Conservation (phyloP, 2,888 invertebrate species). For the Athalia cordata region DNA sequence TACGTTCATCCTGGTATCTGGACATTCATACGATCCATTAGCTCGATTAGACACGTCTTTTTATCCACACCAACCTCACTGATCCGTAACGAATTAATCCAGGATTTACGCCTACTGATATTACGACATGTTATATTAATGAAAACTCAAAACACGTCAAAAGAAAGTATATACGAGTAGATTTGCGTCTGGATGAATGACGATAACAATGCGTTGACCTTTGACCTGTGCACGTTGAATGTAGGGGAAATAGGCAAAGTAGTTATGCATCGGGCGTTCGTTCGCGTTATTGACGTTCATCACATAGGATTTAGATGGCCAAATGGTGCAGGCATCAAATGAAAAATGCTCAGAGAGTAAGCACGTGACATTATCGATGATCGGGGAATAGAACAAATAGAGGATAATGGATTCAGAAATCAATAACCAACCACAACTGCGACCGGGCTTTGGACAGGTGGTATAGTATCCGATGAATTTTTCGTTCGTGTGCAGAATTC, state of each 20-base stretch:
- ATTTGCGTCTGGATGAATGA: too few species aligned
- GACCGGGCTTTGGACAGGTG: neutral
- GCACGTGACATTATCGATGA: conserved; percentile 25
- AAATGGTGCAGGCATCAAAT: conserved; percentile 24
- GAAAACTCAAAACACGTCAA: too few species aligned
- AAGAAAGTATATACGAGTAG: too few species aligned
- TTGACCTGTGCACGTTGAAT: too few species aligned
- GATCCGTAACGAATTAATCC: neutral
- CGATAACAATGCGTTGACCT: too few species aligned
- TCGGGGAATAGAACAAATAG: conserved; percentile 8
- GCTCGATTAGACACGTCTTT: conserved; percentile 18
- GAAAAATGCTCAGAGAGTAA: conserved; percentile 36
- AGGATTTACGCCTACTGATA: too few species aligned
- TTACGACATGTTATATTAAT: too few species aligned
- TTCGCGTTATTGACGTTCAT: conserved; percentile 19
- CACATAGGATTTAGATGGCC: neutral
- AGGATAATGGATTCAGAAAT: neutral
- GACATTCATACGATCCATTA: conserved; percentile 24
- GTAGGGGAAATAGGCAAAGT: too few species aligned
- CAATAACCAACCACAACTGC: conserved; percentile 10
- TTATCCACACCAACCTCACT: neutral
- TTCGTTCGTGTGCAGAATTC: neutral
- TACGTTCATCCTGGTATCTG: neutral
- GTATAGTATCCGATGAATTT: neutral
- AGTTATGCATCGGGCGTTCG: neutral